A percentile compares a stretch with the other conserved stretches of the same genome.
These are phyloP conservation scores for Lochmaea crataegi DNA, from an alignment of 2,888 invertebrate species.

Conservation along the genomic window DNA sequence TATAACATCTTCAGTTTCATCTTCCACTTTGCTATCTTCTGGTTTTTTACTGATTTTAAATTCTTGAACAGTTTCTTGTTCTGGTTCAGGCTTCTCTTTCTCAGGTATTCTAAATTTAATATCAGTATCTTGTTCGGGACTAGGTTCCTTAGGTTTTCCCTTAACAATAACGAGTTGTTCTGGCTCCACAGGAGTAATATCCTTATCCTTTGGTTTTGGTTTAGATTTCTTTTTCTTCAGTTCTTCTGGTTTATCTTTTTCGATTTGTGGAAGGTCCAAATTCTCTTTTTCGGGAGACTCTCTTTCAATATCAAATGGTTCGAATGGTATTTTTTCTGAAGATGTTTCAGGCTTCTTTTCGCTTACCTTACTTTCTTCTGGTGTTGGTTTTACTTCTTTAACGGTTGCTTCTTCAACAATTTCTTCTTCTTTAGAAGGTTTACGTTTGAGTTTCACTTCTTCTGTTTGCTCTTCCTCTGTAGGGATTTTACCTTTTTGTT, in stretches of 20 bases:
- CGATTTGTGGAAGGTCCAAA: conserved; percentile 61
- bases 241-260: conserved; percentile 60
- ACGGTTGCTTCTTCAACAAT: conserved; percentile 52
- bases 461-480: conserved; percentile 60
- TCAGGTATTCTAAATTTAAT: conserved; percentile 67
- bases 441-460: conserved; percentile 68
- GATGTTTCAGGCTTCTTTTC: conserved; percentile 52
- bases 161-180: conserved; percentile 55
- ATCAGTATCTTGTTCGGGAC: conserved; percentile 48
- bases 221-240: conserved; percentile 59
- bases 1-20: conserved; percentile 59
- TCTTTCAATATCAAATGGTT: conserved; percentile 62
- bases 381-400: conserved; percentile 52
- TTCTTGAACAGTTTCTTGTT: conserved; percentile 42
- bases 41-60: conserved; percentile 52
- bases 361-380: conserved; percentile 52
- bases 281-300: conserved; percentile 62
- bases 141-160: conserved; percentile 50
- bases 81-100: conserved; percentile 52
- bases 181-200: conserved; percentile 62
- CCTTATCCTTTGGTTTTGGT: conserved; percentile 53
- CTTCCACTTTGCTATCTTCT: conserved; percentile 49
- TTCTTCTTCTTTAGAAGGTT: conserved; percentile 63
- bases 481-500: conserved; percentile 68
- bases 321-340: conserved; percentile 62